Base-by-base conservation (phyloP, 2,888 invertebrate genomes). In the Caradrina clavipalpis region DNA sequence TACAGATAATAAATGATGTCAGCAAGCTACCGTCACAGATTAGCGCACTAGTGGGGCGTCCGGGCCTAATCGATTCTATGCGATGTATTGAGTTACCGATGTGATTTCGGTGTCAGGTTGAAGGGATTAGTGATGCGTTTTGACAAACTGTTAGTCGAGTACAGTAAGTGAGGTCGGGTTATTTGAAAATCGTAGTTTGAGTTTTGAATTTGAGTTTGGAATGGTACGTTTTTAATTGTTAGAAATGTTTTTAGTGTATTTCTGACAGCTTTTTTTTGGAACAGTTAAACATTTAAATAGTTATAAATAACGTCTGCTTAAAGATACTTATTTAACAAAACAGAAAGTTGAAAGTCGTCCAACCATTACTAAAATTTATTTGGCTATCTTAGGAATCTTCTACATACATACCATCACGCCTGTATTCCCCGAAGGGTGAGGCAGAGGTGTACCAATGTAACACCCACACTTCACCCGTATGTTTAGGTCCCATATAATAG, bases 61-160 rank as follows among this genome's bases (percentile, higher is more conserved):
- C 83, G 82, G 66, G 75, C 74, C 83, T 86, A 87, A 88, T 89
- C 89, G 88, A 88, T 88, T 86, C 88, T 73, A 78, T 65, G 76
- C 81, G 81, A 77, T 73, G 76, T 78, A 76, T 87, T 81, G 81
- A 73, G 83, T 86, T 87, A 84, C 87, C 51, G 70, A 73, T 80
- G 84, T 84, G 86, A 87, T 87, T 84, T 84, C 66, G 76, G 82
- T 85, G 84, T 85, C 82, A 64, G 76, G 86, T 71, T 76, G 61
- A 64, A 53, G 69, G 80, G 76, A 76, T 78, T 76, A 66, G 56
- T 73, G 53, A 78, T 81, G 76, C 66, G 76, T 78, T 84, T 80
- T 56, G 61, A 78, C 78, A 73, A 81, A 75, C 65, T 56, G 56
- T 70, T 60, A 60, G 64, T 45, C 19, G 65, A 73, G 64, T 58